phyloP scores from a whole-genome alignment of 2,888 invertebrate genomes.

The Eumerus sabulonum region DNA sequence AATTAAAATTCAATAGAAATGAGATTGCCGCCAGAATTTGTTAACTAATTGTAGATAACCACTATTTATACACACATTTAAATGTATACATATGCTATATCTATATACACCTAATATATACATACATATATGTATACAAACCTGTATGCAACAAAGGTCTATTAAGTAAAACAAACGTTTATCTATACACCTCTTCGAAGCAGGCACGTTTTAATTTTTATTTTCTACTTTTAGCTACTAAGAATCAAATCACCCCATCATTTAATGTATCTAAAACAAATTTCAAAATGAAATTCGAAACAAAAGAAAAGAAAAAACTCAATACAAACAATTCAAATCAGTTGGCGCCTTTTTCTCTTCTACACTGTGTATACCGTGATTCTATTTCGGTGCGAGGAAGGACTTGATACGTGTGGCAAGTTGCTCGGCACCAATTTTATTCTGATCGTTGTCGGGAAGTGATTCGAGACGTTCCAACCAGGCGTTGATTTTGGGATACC shows the following conservation, averaged over 20 bases:
- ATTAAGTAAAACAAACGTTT: constrained; percentile 41
- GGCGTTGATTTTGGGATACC: constrained; percentile 71
- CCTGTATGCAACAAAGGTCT: constrained; percentile 30
- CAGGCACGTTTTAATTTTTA: constrained; percentile 54
- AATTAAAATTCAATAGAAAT: constrained; percentile 31
- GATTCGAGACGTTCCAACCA: constrained; percentile 75
- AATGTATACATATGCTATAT: constrained; percentile 28
- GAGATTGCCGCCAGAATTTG: constrained; percentile 60
- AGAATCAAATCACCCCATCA: constrained; percentile 52
- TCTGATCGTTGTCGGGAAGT: constrained; percentile 75
- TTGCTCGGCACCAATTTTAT: constrained; percentile 74
- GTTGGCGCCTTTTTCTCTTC: too few species aligned
- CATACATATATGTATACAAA: constrained; percentile 38
- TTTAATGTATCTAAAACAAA: constrained; percentile 48
- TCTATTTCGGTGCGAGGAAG: constrained; percentile 69
- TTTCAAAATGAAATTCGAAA: constrained; percentile 37
- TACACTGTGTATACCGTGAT: constrained; percentile 39
- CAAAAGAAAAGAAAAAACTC: too few species aligned
- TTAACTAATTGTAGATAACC: constrained; percentile 69
- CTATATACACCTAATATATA: constrained; percentile 31
- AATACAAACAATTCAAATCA: too few species aligned
- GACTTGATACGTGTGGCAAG: constrained; percentile 72
- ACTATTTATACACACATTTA: constrained; percentile 55
- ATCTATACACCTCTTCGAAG: constrained; percentile 43
- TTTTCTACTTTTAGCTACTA: constrained; percentile 46